phyloP scores from a whole-genome alignment of 2,888 invertebrate genomes.

The Abrostola triplasia region DNA sequence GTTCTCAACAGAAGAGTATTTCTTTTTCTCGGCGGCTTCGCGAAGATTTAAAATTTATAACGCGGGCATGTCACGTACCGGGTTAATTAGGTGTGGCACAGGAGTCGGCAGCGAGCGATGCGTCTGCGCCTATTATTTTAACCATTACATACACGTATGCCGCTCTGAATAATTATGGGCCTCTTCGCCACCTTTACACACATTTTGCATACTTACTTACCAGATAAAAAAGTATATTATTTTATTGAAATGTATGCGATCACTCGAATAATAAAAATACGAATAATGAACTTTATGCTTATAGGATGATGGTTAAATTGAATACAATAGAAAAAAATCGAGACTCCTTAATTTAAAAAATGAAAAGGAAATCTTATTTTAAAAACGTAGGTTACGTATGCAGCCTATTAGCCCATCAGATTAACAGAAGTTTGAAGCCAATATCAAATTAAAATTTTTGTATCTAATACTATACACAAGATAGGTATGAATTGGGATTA shows the following conservation, averaged over 20 bases:
- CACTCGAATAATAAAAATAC: constrained; percentile 57
- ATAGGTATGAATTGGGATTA: too few relatives aligned
- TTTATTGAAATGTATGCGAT: constrained; percentile 74
- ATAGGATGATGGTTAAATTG: constrained; percentile 19
- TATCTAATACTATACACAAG: too few relatives aligned
- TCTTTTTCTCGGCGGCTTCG: constrained; percentile 68
- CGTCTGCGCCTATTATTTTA: constrained; percentile 70
- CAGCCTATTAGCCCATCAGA: too few relatives aligned
- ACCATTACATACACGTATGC: constrained; percentile 66
- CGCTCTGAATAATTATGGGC: constrained; percentile 74
- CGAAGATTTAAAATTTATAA: constrained; percentile 83
- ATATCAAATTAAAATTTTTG: too few relatives aligned
- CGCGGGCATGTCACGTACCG: constrained; percentile 80
- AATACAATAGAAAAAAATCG: too few relatives aligned
- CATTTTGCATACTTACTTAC: constrained; percentile 75
- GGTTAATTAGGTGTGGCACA: constrained; percentile 82
- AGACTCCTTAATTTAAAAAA: too few relatives aligned
- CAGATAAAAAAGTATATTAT: constrained; percentile 68
- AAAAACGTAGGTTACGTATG: too few relatives aligned
- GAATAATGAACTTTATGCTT: too few relatives aligned
- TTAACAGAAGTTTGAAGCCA: too few relatives aligned
- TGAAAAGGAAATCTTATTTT: too few relatives aligned
- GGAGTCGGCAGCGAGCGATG: constrained; percentile 63
- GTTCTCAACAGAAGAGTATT: constrained; percentile 54
- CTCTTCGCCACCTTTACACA: constrained; percentile 71